Percentiles rank a stretch among this genome's conserved stretches.
Evolutionary conservation across 1,140 invertebrate species (phyloP).

Genomic region (Drosophila eugracilis): DNA sequence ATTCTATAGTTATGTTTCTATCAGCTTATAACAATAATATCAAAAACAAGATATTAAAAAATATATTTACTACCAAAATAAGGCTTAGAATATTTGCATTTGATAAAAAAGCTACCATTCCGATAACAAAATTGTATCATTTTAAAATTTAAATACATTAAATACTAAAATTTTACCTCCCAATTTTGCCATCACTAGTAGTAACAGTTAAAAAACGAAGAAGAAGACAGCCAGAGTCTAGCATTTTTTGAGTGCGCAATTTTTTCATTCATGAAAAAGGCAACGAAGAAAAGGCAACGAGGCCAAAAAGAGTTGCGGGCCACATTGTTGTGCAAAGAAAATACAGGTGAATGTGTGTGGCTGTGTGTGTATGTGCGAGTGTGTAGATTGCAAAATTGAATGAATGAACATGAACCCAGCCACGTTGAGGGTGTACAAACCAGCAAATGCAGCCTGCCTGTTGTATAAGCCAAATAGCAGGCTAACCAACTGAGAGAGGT

Average conservation of each 20-base stretch:
- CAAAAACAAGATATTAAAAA: too few relatives aligned
- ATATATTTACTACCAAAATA: too few relatives aligned
- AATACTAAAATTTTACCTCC: too few relatives aligned
- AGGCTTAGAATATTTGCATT: too few relatives aligned
- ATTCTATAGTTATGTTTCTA: too few relatives aligned
- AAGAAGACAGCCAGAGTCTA: constrained; percentile 25
- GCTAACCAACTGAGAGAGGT: constrained; percentile 20
- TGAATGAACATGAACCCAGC: constrained; percentile 54
- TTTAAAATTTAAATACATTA: too few relatives aligned
- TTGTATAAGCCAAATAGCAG: constrained; percentile 54
- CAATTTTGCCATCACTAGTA: constrained; percentile 21
- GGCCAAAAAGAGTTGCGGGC: constrained; percentile 49
- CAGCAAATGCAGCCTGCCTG: constrained; percentile 32
- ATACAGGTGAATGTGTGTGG: constrained; percentile 20
- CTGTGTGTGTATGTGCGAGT: constrained; percentile 14
- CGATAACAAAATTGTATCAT: too few relatives aligned
- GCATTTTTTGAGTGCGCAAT: constrained; percentile 43
- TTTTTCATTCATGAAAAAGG: constrained; percentile 64
- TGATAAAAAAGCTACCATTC: too few relatives aligned
- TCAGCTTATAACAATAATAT: too few relatives aligned
- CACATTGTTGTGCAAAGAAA: constrained; percentile 48
- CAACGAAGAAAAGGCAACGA: constrained; percentile 14
- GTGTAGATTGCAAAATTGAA: constrained; percentile 49
- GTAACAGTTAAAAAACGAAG: background rate
- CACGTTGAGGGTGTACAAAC: constrained; percentile 33